Conservation (phyloP, 2,888 invertebrate genomes). For the Pedicia rivosa region DNA sequence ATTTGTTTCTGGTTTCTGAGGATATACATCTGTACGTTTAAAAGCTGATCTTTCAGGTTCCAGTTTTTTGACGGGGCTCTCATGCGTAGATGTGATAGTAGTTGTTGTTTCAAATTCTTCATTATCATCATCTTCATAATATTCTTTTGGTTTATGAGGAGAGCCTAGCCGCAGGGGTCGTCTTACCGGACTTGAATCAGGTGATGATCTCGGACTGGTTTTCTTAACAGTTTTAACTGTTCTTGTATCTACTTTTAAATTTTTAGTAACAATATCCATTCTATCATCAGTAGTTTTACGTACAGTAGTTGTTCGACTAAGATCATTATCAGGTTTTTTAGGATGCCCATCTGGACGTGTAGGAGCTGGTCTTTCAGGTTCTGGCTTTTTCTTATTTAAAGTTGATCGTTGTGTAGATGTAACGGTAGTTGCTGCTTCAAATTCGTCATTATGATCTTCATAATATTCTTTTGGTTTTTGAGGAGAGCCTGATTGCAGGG, state of each 20-base stretch:
- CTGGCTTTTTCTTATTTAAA: too few relatives aligned
- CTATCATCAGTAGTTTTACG: not conserved
- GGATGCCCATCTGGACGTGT: too few relatives aligned
- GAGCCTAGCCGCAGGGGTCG: not conserved
- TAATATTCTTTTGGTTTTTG: constrained; percentile 1
- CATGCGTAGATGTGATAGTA: too few relatives aligned
- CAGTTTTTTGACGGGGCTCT: too few relatives aligned
- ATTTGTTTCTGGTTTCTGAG: too few relatives aligned
- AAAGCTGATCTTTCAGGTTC: too few relatives aligned
- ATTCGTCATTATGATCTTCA: constrained; percentile 4
- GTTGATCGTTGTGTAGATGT: too few relatives aligned
- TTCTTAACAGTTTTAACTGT: constrained; percentile 2
- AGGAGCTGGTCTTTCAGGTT: too few relatives aligned
- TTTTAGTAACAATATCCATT: not conserved
- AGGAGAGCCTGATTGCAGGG: not conserved
- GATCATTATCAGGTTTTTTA: too few relatives aligned
- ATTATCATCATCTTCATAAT: constrained; percentile 2
- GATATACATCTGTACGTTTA: too few relatives aligned
- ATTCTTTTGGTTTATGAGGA: constrained; percentile 1
- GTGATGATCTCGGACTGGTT: constrained; percentile 12
- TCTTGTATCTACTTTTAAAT: not conserved
- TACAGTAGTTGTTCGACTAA: not conserved
- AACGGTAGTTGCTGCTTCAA: too few relatives aligned
- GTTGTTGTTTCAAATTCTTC: too few relatives aligned
- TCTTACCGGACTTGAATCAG: constrained; percentile 10